Evolutionary conservation across 2,888 invertebrate species (phyloP), one percentile per base, ranked within the genome.

Genomic region (Thalpophila matura): DNA sequence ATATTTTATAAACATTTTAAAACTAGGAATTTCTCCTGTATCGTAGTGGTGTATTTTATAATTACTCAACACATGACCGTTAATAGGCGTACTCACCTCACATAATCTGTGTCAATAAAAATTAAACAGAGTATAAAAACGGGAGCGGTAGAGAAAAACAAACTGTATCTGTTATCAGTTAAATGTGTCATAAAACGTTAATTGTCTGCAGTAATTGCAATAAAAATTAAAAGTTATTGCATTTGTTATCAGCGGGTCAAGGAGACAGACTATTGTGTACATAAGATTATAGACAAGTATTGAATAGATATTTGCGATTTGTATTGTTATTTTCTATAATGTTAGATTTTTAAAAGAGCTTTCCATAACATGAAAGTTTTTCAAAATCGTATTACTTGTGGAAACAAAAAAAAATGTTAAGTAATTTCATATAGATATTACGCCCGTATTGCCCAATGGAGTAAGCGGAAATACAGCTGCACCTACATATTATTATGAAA

Each of bases 181-280:
- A 83, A 86, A 84, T 86, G 83, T 86, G 82, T 74, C 87, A 89
- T 79, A 80, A 92, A 93, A 86, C 82, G 85, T 88, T 93, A 92
- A 93, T 93, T 91, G 88, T 86, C 81, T 84, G 82, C 84, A 82
- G 80, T 89, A 88, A 92, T 86, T 88, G 91, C 92, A 91, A 92
- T 93, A 90, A 92, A 91, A 92, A 91, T 93, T 92, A 91, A 93
- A 92, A 91, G 73, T 90, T 91, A 93, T 89, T 91, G 90, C 89
- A 83, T 65, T 31, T 75, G 76, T 84, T 91, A 91, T 89, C 92
- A 59, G 31, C 26, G 70, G 89, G 91, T 91, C 89, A 89, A 57
- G 57, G 75, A 60, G 33, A 61, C 43, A 37, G 18, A 12, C 10
- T 64, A 33, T 43, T 35, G 16, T 24, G 38, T 46, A 43, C 20